phyloP scores from a whole-genome alignment of 2,888 invertebrate species.

The Trilocha varians region DNA sequence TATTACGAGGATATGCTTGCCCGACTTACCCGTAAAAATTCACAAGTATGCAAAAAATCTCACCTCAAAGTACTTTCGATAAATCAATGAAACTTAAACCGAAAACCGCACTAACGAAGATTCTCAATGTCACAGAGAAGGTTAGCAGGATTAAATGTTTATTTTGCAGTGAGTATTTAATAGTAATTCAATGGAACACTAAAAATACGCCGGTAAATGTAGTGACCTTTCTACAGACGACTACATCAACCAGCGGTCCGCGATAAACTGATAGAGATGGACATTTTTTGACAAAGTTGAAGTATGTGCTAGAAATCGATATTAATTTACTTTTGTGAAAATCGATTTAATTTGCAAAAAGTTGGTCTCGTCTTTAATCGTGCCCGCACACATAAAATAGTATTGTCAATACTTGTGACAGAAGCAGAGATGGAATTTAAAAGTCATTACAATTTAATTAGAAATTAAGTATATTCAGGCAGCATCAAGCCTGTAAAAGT shows the following conservation, averaged over 20 bases:
- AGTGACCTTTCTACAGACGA: constrained; percentile 55
- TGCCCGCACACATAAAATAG: too few relatives aligned
- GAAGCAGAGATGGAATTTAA: too few relatives aligned
- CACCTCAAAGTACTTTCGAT: constrained; percentile 54
- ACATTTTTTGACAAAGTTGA: not conserved
- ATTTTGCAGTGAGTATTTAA: constrained; percentile 22
- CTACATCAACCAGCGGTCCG: constrained; percentile 48
- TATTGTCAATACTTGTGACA: too few relatives aligned
- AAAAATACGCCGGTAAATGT: constrained; percentile 47
- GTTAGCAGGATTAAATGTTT: constrained; percentile 30
- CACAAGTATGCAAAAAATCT: constrained; percentile 31
- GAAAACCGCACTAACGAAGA: constrained; percentile 34
- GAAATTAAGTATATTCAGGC: too few relatives aligned
- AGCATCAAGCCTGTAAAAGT: too few relatives aligned
- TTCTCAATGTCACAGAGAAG: constrained; percentile 49
- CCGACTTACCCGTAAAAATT: constrained; percentile 22
- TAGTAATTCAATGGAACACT: constrained; percentile 34
- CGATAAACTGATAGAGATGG: constrained; percentile 48
- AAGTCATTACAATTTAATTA: too few relatives aligned
- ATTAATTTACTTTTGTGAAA: too few relatives aligned
- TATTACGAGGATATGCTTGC: constrained; percentile 19
- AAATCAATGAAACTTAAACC: constrained; percentile 38
- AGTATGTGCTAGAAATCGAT: too few relatives aligned
- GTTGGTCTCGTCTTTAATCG: too few relatives aligned
- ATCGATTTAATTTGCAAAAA: too few relatives aligned